Conservation (phyloP, 2,888 invertebrate species). For the Aricia artaxerxes region DNA sequence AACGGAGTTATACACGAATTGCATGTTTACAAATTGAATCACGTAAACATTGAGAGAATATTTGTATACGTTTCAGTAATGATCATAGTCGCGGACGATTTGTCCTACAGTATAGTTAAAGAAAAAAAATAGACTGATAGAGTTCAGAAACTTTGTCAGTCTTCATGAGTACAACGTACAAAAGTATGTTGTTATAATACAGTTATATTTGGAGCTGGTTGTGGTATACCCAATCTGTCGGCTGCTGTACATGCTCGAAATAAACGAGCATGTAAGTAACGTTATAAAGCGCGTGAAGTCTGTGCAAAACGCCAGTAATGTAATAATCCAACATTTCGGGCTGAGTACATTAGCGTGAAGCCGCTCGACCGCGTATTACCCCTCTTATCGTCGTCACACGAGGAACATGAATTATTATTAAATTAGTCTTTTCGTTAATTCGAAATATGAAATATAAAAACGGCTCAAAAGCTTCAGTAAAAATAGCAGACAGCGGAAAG, state of each 20-base stretch:
- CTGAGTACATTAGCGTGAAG: conserved; percentile 12
- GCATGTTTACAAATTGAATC: neutral
- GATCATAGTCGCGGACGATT: too few species aligned
- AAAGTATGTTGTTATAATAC: neutral
- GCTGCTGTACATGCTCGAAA: neutral
- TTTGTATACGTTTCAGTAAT: too few species aligned
- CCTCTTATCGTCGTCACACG: neutral
- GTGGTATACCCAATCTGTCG: neutral
- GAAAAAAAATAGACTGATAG: too few species aligned
- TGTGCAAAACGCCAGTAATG: neutral
- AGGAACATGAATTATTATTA: neutral
- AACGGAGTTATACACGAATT: neutral
- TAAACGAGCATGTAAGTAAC: neutral
- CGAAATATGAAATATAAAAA: neutral
- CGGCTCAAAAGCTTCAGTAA: neutral
- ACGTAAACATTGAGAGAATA: neutral
- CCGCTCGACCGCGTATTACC: neutral
- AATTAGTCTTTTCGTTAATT: neutral
- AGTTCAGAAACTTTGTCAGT: too few species aligned
- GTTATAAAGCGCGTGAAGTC: neutral
- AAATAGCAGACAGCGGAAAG: neutral
- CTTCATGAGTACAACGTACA: too few species aligned
- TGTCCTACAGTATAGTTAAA: too few species aligned
- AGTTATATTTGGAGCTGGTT: neutral
- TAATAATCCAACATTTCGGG: conserved; percentile 1